Conservation (phyloP, 2,113 vertebrate species). For the Orthochromis malagaraziensis region DNA sequence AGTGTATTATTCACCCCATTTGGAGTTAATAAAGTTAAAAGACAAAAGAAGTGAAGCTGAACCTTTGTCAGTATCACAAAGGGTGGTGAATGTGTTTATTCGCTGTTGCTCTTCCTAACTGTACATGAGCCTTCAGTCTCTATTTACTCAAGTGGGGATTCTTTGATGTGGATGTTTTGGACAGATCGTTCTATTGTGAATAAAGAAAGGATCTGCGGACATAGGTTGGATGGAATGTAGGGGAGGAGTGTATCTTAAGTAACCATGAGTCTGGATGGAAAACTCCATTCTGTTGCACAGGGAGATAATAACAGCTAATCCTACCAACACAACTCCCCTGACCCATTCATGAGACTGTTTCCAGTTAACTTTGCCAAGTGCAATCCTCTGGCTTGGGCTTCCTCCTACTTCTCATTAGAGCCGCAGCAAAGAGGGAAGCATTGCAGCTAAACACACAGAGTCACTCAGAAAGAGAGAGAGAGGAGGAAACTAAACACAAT, state of each 20-base stretch:
- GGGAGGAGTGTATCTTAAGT: background rate
- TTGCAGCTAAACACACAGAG: conserved; percentile 31
- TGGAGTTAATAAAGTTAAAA: background rate
- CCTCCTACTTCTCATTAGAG: conserved; percentile 61
- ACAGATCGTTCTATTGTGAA: conserved; percentile 28
- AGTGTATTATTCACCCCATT: background rate
- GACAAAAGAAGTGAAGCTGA: background rate
- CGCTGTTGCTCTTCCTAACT: background rate
- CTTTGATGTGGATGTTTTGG: conserved; percentile 37
- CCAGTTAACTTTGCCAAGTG: conserved; percentile 57
- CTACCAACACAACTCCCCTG: conserved; percentile 29
- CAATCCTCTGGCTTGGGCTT: conserved; percentile 45
- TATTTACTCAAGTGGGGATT: background rate
- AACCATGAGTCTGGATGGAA: background rate
- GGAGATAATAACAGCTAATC: conserved; percentile 31
- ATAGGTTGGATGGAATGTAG: background rate
- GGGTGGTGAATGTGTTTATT: background rate
- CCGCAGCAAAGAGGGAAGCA: conserved; percentile 37
- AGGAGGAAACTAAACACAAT: conserved; percentile 67
- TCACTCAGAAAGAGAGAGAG: conserved; percentile 22
- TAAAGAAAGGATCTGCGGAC: background rate
- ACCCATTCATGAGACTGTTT: conserved; percentile 49
- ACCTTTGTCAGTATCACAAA: background rate
- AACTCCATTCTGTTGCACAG: background rate
- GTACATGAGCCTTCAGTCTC: background rate